phyloP scores from a whole-genome alignment of 2,113 vertebrate genomes.

The Arenaria interpres region DNA sequence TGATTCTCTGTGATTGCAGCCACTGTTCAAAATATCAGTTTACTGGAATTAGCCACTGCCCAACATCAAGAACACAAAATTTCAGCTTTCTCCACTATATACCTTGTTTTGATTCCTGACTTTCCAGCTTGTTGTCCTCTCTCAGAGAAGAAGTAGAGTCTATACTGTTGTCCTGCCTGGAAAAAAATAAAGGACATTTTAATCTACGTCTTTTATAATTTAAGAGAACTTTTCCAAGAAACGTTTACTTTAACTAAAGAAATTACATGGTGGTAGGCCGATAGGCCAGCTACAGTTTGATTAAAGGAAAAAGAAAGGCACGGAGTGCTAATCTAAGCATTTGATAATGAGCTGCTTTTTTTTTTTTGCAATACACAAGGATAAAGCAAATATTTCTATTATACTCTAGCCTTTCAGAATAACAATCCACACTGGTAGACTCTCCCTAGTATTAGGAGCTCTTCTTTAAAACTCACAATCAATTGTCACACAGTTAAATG shows the following conservation, averaged over 20 bases:
- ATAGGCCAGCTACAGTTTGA: background rate
- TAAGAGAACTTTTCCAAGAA: background rate
- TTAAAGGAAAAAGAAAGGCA: background rate
- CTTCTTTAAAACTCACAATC: background rate
- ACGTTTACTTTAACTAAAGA: background rate
- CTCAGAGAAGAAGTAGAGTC: constrained; percentile 86
- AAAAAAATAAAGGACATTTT: constrained; percentile 41
- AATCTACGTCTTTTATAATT: background rate
- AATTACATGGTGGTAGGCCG: background rate
- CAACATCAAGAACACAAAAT: background rate
- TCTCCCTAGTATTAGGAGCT: background rate
- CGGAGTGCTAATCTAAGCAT: background rate
- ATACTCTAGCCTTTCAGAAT: background rate
- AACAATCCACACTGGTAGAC: background rate
- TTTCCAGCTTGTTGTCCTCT: constrained; percentile 79
- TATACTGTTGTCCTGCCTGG: constrained; percentile 86
- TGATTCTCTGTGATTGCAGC: background rate
- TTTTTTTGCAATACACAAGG: background rate
- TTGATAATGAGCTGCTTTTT: background rate
- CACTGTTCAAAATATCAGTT: background rate
- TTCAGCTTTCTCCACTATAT: constrained; percentile 24
- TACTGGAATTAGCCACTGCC: background rate
- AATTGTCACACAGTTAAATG: background rate
- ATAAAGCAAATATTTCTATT: background rate
- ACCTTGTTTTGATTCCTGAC: constrained; percentile 86